Conservation (phyloP, 1,140 invertebrate genomes). For the Pseudachorutes palmiensis region DNA sequence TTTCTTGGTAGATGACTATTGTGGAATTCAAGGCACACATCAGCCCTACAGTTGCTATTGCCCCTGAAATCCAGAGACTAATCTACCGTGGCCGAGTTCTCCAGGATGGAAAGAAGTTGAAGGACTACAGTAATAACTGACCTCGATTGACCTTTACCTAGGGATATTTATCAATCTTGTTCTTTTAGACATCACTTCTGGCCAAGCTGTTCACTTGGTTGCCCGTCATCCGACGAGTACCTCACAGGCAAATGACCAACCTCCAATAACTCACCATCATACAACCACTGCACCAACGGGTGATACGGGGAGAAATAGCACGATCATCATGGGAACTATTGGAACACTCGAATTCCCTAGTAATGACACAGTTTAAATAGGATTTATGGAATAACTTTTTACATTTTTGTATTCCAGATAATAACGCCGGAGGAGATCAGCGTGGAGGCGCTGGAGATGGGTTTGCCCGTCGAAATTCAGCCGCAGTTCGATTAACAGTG, state of each 20-base stretch:
- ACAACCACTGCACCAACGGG: neutral
- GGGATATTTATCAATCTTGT: neutral
- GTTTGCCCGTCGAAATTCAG: slow-evolving; percentile 14
- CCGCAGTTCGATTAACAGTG: slow-evolving; percentile 37
- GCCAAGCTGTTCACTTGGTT: neutral
- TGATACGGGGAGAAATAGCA: slow-evolving; percentile 17
- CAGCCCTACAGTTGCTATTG: slow-evolving; percentile 61
- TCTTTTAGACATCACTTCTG: neutral
- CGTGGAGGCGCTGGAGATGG: neutral
- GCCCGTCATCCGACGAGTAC: slow-evolving; percentile 50
- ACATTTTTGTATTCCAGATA: no score
- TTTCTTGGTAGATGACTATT: slow-evolving; percentile 64
- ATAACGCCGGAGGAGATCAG: no score
- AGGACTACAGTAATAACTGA: slow-evolving; percentile 65
- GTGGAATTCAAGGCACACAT: slow-evolving; percentile 79
- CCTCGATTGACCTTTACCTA: neutral
- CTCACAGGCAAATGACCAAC: slow-evolving; percentile 44
- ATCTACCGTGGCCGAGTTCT: slow-evolving; percentile 88
- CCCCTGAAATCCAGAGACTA: slow-evolving; percentile 71
- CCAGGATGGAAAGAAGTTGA: slow-evolving; percentile 78
- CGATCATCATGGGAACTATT: slow-evolving; percentile 33
- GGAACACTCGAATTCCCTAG: slow-evolving; percentile 15
- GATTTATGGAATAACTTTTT: no score
- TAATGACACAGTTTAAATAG: neutral
- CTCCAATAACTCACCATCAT: slow-evolving; percentile 13